A percentile compares a stretch with the other conserved stretches of the same genome.
phyloP scores from a whole-genome alignment of 1,140 invertebrate genomes.

The Daktulosphaira vitifoliae region DNA sequence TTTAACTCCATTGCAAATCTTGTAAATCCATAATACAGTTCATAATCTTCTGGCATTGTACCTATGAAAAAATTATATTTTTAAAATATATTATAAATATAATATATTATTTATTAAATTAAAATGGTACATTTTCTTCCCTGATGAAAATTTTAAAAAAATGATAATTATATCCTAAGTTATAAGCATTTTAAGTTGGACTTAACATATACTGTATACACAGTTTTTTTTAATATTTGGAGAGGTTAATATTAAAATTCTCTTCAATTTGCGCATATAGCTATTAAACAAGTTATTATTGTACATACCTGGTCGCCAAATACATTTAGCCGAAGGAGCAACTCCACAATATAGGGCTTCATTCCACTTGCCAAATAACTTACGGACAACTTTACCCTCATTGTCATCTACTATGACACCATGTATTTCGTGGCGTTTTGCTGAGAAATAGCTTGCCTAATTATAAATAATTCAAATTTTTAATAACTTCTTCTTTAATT shows the following conservation, averaged over 20 bases:
- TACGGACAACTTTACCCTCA: conserved; percentile 52
- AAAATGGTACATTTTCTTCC: too few species aligned
- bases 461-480: not conserved
- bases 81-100: too few species aligned
- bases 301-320: conserved; percentile 57
- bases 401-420: conserved; percentile 53
- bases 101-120: too few species aligned
- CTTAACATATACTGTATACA: too few species aligned
- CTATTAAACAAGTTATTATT: too few species aligned
- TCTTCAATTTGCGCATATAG: too few species aligned
- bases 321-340: conserved; percentile 58
- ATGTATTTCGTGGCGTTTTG: conserved; percentile 66
- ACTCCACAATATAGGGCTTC: conserved; percentile 69
- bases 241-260: too few species aligned
- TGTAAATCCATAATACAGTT: conserved; percentile 76
- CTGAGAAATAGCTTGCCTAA: conserved; percentile 69
- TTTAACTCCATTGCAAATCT: conserved; percentile 78
- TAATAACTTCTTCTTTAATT: too few species aligned
- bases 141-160: too few species aligned
- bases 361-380: conserved; percentile 72
- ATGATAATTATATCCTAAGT: too few species aligned
- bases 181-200: too few species aligned
- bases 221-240: too few species aligned
- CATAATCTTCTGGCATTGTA: conserved; percentile 68
- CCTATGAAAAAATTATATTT: conserved; percentile 42